phyloP scores from a whole-genome alignment of 2,113 vertebrate species.

The Trachemys scripta region DNA sequence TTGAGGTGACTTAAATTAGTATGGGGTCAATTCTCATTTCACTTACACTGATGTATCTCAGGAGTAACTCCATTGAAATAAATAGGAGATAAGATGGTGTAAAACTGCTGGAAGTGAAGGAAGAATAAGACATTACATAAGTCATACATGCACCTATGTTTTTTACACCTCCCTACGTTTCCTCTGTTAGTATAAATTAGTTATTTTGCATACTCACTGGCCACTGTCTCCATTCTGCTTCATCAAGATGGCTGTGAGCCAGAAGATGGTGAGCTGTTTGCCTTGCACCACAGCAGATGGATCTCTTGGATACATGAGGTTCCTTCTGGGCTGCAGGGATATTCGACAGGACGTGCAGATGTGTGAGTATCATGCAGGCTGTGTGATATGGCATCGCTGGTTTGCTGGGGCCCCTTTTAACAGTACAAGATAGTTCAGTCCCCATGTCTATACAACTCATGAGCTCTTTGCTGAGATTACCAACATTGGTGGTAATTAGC shows the following conservation, averaged over 20 bases:
- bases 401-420: background rate
- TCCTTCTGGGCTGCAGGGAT: background rate
- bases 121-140: background rate
- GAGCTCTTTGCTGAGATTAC: background rate
- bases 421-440: accelerated
- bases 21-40: background rate
- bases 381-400: too few relatives aligned
- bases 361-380: background rate
- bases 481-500: background rate
- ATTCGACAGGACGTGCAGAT: background rate
- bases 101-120: background rate
- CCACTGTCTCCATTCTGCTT: background rate
- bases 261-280: background rate
- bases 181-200: background rate
- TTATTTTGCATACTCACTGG: background rate
- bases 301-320: background rate
- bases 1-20: background rate
- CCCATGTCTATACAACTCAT: background rate
- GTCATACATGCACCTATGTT: background rate
- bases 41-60: background rate
- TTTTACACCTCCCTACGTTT: background rate
- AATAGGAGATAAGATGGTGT: background rate
- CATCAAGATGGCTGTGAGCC: background rate
- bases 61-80: background rate
- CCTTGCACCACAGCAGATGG: background rate